Percentiles rank a stretch among this genome's conserved stretches.
phyloP scores from a whole-genome alignment of 2,888 invertebrate species.

The Amiota mariae region DNA sequence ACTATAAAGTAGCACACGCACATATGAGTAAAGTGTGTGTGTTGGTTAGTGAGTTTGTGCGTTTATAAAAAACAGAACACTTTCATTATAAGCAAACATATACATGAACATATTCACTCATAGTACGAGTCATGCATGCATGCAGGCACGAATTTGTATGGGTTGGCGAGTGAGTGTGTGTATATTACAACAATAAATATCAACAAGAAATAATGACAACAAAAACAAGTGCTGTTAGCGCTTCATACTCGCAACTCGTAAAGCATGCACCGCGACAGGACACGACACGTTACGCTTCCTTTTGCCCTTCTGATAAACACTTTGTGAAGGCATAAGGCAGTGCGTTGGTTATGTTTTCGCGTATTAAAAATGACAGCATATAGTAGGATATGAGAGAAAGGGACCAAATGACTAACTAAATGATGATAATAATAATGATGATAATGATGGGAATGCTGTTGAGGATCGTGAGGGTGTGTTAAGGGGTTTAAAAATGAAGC shows the following conservation, averaged over 20 bases:
- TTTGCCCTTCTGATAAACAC: no score
- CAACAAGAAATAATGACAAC: neutral
- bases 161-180: no score
- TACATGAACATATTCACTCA: neutral
- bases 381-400: neutral
- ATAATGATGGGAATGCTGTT: neutral
- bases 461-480: neutral
- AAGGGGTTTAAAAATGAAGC: conserved; percentile 27
- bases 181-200: conserved; percentile 22
- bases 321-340: conserved; percentile 3
- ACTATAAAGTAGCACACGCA: conserved; percentile 49
- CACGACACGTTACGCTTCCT: no score
- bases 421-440: neutral
- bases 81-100: conserved; percentile 54
- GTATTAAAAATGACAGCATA: neutral
- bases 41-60: neutral
- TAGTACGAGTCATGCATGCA: neutral
- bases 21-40: conserved; percentile 59
- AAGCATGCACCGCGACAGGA: no score
- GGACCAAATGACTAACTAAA: neutral
- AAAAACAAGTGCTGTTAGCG: neutral
- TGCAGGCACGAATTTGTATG: no score
- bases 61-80: conserved; percentile 58
- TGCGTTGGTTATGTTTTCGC: neutral
- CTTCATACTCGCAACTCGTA: no score